phyloP scores from a whole-genome alignment of 1,140 invertebrate genomes.

The Oryzaephilus surinamensis region DNA sequence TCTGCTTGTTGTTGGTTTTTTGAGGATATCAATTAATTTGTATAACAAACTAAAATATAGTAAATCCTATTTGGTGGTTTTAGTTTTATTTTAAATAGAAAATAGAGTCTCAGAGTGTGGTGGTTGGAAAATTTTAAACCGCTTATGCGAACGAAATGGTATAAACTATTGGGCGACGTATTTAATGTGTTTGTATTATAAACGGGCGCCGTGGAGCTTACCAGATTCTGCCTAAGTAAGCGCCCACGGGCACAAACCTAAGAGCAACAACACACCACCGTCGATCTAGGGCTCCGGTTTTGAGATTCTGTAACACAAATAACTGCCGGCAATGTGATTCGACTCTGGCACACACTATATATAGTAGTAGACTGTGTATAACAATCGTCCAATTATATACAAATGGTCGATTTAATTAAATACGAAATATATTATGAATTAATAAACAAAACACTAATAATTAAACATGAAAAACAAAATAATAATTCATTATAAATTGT shows the following conservation, averaged over 20 bases:
- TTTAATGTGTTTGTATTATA: constrained; percentile 21
- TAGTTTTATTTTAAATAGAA: too few species aligned
- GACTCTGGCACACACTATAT: constrained; percentile 14
- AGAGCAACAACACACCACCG: constrained; percentile 23
- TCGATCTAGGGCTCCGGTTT: constrained; percentile 18
- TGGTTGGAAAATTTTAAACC: constrained; percentile 4
- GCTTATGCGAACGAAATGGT: constrained; percentile 6
- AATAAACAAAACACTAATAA: constrained; percentile 7
- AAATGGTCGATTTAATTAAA: constrained; percentile 7
- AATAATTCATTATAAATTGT: too few species aligned
- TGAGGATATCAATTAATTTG: too few species aligned
- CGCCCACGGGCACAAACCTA: constrained; percentile 18
- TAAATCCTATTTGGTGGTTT: too few species aligned
- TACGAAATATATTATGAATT: constrained; percentile 6
- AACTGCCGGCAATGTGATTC: constrained; percentile 24
- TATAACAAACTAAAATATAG: too few species aligned
- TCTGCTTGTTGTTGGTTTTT: too few species aligned
- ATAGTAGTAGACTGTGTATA: constrained; percentile 8
- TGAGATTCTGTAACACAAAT: constrained; percentile 27
- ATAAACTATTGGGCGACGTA: constrained; percentile 11
- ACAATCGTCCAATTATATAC: constrained; percentile 15
- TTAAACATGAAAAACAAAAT: too few species aligned
- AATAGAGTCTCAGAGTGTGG: too few species aligned
- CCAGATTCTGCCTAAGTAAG: constrained; percentile 22
- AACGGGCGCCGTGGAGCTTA: constrained; percentile 15